Base-by-base conservation (phyloP, 2,797 vertebrate species). In the Hemitrygon akajei region DNA sequence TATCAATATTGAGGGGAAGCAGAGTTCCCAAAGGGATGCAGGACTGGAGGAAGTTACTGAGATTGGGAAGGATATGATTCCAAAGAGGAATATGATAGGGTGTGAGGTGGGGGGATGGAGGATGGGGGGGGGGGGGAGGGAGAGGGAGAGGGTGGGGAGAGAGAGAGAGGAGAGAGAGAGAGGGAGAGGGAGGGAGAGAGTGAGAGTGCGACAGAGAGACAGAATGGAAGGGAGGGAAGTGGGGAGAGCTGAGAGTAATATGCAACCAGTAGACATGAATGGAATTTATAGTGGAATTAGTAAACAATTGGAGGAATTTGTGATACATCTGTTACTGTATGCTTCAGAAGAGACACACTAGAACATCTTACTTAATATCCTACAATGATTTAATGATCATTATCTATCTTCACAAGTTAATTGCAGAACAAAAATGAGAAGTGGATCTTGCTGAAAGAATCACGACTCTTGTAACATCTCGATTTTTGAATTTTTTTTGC, bases 321-420 rank as follows among this genome's bases (percentile, higher is more conserved):
- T 47, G 3, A 66, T 22, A 37, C 86, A 89, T 89, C 63, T 30
- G 34, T 11, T 69, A 89, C 7, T 69, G 18, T 4, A 37, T 89
- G 63, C 34, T 18, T 7, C 30, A 69, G 2, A 69, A 34, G 34
- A 89, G 63, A 89, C 63, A 34, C n/a, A 69, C 7, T 66, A n/a
- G 56, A 30, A 60, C 60, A 87, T 9, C 60, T 89, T 10, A 89
- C 22, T 89, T 89, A 63, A 66, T 34, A 66, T 89, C 66, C 86
- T 69, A 60, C 86, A 89, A 66, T 66, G n/a, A 89, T 37, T 89
- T 89, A 87, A 89, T 14, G 30, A 14, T 89, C 60, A 89, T 66
- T 89, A 89, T n/a, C 86, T 66, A 14, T 66, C 18, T 89, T 89
- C 60, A 89, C 58, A 66, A 89, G 86, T 89, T 89, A 89, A 66